Percentiles rank a stretch among this genome's conserved stretches.
These are phyloP conservation scores for Drosophila parvula DNA, from an alignment of 1,140 invertebrate genomes.

Conservation along the genomic window DNA sequence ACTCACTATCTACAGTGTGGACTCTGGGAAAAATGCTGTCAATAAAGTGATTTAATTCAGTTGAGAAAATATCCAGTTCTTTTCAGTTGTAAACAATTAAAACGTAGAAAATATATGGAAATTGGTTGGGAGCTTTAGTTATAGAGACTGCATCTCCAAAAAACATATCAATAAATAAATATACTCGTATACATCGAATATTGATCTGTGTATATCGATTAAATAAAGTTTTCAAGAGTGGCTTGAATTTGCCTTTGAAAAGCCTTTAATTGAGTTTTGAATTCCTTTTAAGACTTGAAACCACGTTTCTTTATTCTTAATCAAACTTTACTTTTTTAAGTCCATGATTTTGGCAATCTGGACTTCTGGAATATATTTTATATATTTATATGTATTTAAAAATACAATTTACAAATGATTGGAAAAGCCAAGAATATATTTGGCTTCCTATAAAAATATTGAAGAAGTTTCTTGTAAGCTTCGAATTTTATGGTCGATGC, in stretches of 20 bases:
- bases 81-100: not conserved
- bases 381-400: too few species aligned
- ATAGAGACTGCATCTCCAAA: not conserved
- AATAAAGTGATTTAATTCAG: not conserved
- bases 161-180: not conserved
- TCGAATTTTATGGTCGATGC: too few species aligned
- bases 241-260: not conserved
- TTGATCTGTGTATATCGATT: too few species aligned
- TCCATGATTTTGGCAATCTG: not conserved
- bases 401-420: too few species aligned
- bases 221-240: not conserved
- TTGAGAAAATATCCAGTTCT: not conserved
- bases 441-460: not conserved
- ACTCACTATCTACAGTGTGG: conserved; percentile 26
- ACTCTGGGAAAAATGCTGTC: not conserved
- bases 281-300: not conserved
- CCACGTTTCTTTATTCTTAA: not conserved
- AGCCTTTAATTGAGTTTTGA: not conserved
- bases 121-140: too few species aligned
- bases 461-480: not conserved
- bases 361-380: too few species aligned
- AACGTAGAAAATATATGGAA: too few species aligned
- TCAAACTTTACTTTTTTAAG: not conserved
- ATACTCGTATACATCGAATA: too few species aligned
- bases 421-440: not conserved